Base-by-base conservation (phyloP, 2,113 vertebrate genomes). In the Megaceryle torquata region DNA sequence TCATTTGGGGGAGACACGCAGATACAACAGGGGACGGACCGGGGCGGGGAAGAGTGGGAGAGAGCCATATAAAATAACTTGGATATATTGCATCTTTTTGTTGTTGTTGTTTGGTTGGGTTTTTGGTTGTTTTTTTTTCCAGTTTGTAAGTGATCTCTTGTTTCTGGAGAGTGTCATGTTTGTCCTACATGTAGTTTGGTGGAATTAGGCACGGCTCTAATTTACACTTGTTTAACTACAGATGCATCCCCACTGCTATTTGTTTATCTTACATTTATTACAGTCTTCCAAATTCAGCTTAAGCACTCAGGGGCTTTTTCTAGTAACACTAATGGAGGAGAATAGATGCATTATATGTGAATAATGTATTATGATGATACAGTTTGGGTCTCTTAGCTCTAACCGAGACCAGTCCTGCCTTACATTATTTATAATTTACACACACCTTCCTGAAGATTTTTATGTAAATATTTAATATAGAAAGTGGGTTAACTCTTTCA, bases 361-460 rank as follows among this genome's bases (percentile, higher is more conserved):
- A 99, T 99, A 99, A 99, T 99, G 99, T 99, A 99, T 99, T 99
- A 99, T 98, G 99, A 99, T 98, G 98, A 98, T 98, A 98, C 98
- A 98, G 98, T 99, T 98, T 98, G 98, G 98, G 98, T 98, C 98
- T 98, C 98, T 98, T 96, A 98, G 98, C 98, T 98, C 98, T 99
- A 99, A 99, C 99, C 95, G 93, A 98, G 98, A 98, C 98, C 98
- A 98, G 98, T 98, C 98, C 98, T 98, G 98, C 97, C 98, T 98
- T 99, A 98, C 98, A 99, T 99, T 99, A 99, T 99, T 99, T 99
- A 99, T 98, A 98, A 99, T 99, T 99, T 99, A 99, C 98, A 98
- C 98, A 99, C 99, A 99, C 99, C 99, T 99, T 99, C 98, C 98
- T 98, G 98, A 98, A 99, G 98, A 98, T 99, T 98, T 99, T 98